These are phyloP conservation scores for Lycodopsis pacificus DNA, from an alignment of 2,797 vertebrate species.

Conservation along the genomic window DNA sequence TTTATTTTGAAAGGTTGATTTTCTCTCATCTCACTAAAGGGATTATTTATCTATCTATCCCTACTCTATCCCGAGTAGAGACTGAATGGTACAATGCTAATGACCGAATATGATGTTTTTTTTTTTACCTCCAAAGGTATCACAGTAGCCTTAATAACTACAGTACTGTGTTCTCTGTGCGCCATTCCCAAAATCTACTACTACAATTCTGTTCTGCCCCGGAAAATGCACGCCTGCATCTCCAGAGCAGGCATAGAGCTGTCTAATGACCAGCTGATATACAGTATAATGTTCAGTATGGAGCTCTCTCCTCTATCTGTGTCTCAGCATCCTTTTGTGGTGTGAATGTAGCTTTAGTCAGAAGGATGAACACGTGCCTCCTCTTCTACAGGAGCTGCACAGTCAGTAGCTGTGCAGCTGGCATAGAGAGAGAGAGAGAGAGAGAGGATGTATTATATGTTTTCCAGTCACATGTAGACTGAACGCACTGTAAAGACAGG, in stretches of 20 bases:
- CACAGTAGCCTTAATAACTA: neutral
- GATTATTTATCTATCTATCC: no score
- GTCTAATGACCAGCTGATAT: slow-evolving; percentile 29
- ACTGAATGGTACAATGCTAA: neutral
- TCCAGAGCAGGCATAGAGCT: slow-evolving; percentile 1
- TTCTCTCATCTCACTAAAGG: neutral
- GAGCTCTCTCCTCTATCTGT: neutral
- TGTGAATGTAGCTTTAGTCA: slow-evolving; percentile 71
- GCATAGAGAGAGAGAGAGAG: slow-evolving; percentile 44
- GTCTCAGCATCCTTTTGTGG: slow-evolving; percentile 49
- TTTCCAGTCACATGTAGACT: slow-evolving; percentile 56
- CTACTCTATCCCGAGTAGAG: neutral
- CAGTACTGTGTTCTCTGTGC: slow-evolving; percentile 12
- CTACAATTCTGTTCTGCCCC: neutral
- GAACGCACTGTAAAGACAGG: slow-evolving; percentile 20
- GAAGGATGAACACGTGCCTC: slow-evolving; percentile 80
- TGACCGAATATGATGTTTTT: neutral
- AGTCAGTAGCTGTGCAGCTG: slow-evolving; percentile 65
- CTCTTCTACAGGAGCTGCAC: slow-evolving; percentile 69
- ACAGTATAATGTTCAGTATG: slow-evolving; percentile 8
- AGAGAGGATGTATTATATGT: slow-evolving; percentile 45
- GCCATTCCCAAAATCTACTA: slow-evolving; percentile 11
- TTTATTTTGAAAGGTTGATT: slow-evolving; percentile 16
- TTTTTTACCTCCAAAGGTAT: neutral
- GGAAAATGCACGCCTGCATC: slow-evolving; percentile 21